Conservation (phyloP, 2,113 vertebrate species). For the Heterotis niloticus region DNA sequence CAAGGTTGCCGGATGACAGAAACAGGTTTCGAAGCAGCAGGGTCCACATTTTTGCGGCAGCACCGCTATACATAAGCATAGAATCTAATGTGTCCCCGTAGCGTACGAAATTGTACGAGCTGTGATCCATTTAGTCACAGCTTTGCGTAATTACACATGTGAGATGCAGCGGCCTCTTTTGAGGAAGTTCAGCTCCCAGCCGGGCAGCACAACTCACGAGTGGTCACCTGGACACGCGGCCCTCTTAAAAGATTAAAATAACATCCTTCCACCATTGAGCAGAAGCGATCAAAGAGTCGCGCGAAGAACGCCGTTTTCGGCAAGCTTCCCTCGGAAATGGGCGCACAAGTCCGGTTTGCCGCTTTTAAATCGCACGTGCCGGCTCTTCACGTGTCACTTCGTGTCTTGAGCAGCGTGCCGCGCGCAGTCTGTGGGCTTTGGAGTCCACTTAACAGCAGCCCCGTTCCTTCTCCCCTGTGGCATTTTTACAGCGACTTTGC, state of each 20-base stretch:
- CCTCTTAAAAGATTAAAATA: conserved; percentile 15
- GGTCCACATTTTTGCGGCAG: neutral
- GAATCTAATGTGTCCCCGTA: neutral
- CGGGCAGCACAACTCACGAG: neutral
- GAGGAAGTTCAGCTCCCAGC: neutral
- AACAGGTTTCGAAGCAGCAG: neutral
- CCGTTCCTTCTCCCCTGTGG: too few species aligned
- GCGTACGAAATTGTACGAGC: conserved; percentile 22
- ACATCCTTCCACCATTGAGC: conserved; percentile 5
- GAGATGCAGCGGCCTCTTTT: neutral
- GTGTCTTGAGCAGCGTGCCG: too few species aligned
- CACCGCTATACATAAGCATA: neutral
- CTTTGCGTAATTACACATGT: conserved; percentile 18
- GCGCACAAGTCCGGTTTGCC: neutral
- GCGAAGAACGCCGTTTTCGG: neutral
- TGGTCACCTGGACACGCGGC: neutral
- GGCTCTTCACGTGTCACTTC: neutral
- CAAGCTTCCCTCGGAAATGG: neutral
- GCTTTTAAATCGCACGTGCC: neutral
- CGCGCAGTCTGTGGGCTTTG: neutral
- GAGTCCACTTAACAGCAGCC: too few species aligned
- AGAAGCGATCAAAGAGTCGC: conserved; percentile 19
- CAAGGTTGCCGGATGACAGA: neutral
- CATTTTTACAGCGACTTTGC: neutral
- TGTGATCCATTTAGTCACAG: conserved; percentile 25